These are phyloP conservation scores for Bugula neritina DNA, from an alignment of 2,888 invertebrate genomes.

Conservation along the genomic window DNA sequence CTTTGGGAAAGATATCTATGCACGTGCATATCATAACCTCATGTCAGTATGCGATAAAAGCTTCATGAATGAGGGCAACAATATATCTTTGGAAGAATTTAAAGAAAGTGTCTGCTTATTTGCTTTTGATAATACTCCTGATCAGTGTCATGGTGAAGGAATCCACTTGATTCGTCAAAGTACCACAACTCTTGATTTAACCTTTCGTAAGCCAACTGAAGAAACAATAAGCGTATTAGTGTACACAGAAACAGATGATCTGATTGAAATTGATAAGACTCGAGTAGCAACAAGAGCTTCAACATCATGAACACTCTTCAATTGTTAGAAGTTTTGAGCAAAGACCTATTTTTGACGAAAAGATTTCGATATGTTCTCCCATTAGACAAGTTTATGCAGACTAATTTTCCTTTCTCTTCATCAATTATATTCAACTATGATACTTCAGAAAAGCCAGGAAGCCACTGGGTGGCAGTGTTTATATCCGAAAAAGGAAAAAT, in stretches of 20 bases:
- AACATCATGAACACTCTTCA: not conserved
- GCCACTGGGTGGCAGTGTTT: not conserved
- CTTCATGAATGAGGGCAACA: not conserved
- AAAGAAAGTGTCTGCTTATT: not conserved
- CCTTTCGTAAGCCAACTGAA: not conserved
- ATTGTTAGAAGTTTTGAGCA: not conserved
- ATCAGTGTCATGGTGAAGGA: not conserved
- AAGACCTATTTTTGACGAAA: not conserved
- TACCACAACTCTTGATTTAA: not conserved
- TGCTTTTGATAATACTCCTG: not conserved
- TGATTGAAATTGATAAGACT: not conserved
- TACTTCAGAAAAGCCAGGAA: not conserved
- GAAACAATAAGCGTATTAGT: not conserved
- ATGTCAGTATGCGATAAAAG: not conserved
- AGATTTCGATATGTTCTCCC: not conserved
- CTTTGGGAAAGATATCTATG: not conserved
- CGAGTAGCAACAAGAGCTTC: not conserved
- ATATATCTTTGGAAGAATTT: not conserved
- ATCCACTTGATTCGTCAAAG: not conserved
- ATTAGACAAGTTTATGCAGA: not conserved
- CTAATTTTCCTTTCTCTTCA: not conserved
- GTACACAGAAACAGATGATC: not conserved
- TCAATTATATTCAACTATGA: not conserved
- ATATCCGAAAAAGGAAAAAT: not conserved
- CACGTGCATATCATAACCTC: not conserved